phyloP scores from a whole-genome alignment of 2,888 invertebrate genomes.

The Lysandra bellargus region DNA sequence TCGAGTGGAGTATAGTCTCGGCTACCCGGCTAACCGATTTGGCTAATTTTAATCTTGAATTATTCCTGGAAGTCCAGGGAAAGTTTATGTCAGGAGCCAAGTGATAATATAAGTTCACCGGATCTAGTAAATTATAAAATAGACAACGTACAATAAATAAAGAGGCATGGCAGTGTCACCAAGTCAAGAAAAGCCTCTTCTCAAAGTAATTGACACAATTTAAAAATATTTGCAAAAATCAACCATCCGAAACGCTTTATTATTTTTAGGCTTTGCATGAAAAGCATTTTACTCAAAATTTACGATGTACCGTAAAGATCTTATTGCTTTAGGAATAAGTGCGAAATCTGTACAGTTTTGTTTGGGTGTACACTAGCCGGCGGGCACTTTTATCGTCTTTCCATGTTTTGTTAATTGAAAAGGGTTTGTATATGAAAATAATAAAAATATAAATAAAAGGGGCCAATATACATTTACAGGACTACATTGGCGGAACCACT shows the following conservation, averaged over 20 bases:
- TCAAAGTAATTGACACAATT: not conserved
- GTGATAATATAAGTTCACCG: too few relatives aligned
- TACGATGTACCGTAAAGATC: not conserved
- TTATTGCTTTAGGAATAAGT: not conserved
- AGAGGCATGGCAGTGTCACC: too few relatives aligned
- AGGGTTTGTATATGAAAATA: conserved; percentile 7
- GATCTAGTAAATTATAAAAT: too few relatives aligned
- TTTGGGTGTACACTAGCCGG: not conserved
- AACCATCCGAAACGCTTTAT: not conserved
- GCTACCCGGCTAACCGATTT: too few relatives aligned
- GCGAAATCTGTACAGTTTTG: not conserved
- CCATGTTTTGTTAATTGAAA: conserved; percentile 14
- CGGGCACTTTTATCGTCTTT: conserved; percentile 18
- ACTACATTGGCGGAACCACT: not conserved
- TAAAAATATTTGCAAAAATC: not conserved
- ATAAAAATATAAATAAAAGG: conserved; percentile 24
- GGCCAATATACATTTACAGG: not conserved
- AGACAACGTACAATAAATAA: too few relatives aligned
- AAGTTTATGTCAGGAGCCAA: too few relatives aligned
- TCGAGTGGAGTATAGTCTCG: too few relatives aligned
- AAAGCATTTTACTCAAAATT: not conserved
- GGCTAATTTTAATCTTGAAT: too few relatives aligned
- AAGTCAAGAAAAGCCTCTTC: not conserved
- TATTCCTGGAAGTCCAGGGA: too few relatives aligned
- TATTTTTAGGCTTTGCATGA: conserved; percentile 1